Evolutionary conservation across 2,888 invertebrate genomes (phyloP), one percentile per base, ranked within the genome.

Genomic region (Drosophila pseudotalamancana): DNA sequence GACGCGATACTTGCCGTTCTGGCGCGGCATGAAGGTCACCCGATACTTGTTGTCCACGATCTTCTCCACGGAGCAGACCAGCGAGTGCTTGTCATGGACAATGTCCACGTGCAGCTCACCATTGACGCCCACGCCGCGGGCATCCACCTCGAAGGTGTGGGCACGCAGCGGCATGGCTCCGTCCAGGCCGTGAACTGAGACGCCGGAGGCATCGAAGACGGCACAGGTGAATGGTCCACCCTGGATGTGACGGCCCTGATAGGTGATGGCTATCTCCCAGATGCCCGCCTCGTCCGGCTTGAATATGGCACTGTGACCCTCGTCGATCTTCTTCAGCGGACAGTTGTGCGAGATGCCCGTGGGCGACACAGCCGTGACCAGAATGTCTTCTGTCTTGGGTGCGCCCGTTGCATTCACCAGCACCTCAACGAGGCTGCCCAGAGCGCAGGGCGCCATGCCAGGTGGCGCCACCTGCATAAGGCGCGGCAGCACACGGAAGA

Each of bases 181-280:
- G 83, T 97, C 96, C 6, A 96, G 90, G 0, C 96, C 96, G 59
- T 95, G 94, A 0, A 96, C 95, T 62, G 96, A 95, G 8, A 98
- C 96, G 18, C 97, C 97, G 35, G 97, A 95, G 0, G 98, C 97
- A 91, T 99, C 98, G 88, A 97, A 99, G 0, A 98, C 98, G 84
- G 97, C 96, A 90, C 99, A 98, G 0, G 97, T 96, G 91, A 98
- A 99, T 1, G 99, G 99, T 14, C 98, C 98, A 56, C 99, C 99
- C 91, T 95, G 95, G 80, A 99, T 98, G 90, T 99, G 98, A 85
- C 97, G 96, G 27, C 97, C 97, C 89, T 98, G 98, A 91, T 99
- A 99, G 27, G 97, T 95, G 72, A 99, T 98, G 72, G 97, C 97
- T 56, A 99, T 98, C 82, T 96, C 95, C 99, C 99, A 99, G 88